Percentiles rank a stretch among this genome's conserved stretches.
Conservation (phyloP, 2,888 invertebrate genomes). For the Pyrgus malvae region DNA sequence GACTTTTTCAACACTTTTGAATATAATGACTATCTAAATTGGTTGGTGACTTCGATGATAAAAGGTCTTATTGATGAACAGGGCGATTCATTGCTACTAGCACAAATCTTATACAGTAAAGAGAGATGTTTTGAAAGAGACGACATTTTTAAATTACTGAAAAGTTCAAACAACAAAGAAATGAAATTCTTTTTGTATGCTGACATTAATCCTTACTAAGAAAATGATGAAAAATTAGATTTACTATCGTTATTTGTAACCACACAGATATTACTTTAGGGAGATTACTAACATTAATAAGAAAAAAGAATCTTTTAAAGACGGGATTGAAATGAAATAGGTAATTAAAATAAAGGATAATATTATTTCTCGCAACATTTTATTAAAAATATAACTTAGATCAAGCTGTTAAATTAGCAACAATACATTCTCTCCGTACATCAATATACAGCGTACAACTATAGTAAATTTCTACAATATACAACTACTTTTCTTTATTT, state of each 20-base stretch:
- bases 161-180: conserved; percentile 31
- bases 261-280: no score
- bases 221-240: no score
- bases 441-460: conserved; percentile 29
- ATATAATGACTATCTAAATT: conserved; percentile 18
- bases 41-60: conserved; percentile 30
- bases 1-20: conserved; percentile 38
- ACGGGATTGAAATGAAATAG: no score
- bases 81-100: conserved; percentile 35
- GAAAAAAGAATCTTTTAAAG: no score
- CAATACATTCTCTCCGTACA: conserved; percentile 50
- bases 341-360: no score
- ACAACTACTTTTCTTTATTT: conserved; percentile 94
- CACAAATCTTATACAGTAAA: conserved; percentile 29
- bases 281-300: no score
- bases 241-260: no score
- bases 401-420: conserved; percentile 66
- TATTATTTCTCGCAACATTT: conserved; percentile 45
- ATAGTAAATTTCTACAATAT: conserved; percentile 28
- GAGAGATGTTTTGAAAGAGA: conserved; percentile 5
- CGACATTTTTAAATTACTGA: conserved; percentile 31
- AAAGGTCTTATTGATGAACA: conserved; percentile 35
- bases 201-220: conserved; percentile 7
- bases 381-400: conserved; percentile 74
- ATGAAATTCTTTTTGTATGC: conserved; percentile 35